These are phyloP conservation scores for Papilio glaucus DNA, from an alignment of 1,140 invertebrate species.

Conservation along the genomic window DNA sequence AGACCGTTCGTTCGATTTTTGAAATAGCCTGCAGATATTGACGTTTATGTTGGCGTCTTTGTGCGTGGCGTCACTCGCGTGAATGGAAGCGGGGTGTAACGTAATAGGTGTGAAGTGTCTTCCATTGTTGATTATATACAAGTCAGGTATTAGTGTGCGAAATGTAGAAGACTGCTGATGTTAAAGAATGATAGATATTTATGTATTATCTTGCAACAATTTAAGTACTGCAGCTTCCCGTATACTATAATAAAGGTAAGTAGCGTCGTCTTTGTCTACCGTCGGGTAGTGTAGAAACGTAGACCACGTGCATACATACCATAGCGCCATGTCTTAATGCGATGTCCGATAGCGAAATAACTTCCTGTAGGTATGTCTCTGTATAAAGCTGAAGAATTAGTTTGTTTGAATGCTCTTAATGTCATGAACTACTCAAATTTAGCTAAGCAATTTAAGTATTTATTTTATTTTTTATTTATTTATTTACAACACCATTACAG, in stretches of 20 bases:
- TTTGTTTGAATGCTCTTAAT: too few relatives aligned
- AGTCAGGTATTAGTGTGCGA: constrained; percentile 63
- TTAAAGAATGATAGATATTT: constrained; percentile 55
- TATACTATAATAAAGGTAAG: background rate
- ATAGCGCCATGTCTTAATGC: too few relatives aligned
- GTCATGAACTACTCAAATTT: too few relatives aligned
- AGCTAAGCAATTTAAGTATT: too few relatives aligned
- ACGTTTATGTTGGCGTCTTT: constrained; percentile 75
- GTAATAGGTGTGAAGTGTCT: constrained; percentile 81
- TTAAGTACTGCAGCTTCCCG: background rate
- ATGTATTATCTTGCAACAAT: constrained; percentile 31
- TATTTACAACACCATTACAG: too few relatives aligned
- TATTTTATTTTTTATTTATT: too few relatives aligned
- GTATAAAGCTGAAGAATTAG: too few relatives aligned
- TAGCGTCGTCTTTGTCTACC: background rate
- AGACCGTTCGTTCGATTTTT: constrained; percentile 75
- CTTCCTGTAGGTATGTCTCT: too few relatives aligned
- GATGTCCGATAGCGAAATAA: too few relatives aligned
- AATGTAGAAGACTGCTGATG: constrained; percentile 56
- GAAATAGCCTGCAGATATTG: constrained; percentile 68
- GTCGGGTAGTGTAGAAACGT: too few relatives aligned
- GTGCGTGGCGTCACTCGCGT: constrained; percentile 71
- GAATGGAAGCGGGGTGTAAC: constrained; percentile 72
- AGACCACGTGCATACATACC: too few relatives aligned
- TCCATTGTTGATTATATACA: constrained; percentile 63